A percentile compares a stretch with the other conserved stretches of the same genome.
These are phyloP conservation scores for Trissonchulus latispiculum DNA, from an alignment of 2,888 invertebrate genomes.

Conservation along the genomic window DNA sequence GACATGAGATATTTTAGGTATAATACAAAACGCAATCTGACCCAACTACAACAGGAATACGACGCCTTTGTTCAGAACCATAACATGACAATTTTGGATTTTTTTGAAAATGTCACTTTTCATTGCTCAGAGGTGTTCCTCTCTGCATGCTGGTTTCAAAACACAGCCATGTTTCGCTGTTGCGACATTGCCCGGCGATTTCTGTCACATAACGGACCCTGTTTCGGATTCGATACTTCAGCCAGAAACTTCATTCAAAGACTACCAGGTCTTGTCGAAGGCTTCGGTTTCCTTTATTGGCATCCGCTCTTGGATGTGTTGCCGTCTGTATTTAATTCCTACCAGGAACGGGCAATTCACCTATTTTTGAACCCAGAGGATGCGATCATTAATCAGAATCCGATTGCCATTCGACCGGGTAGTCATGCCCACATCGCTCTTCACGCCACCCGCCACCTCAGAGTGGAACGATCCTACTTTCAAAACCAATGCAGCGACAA, in stretches of 20 bases:
- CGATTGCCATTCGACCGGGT: not conserved
- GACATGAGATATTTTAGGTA: constrained; percentile 3
- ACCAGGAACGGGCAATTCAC: constrained; percentile 12
- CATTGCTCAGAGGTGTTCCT: constrained; percentile 2
- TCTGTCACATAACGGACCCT: constrained; percentile 12
- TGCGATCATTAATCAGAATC: constrained; percentile 11
- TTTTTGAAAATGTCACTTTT: constrained; percentile 3
- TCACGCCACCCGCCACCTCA: not conserved
- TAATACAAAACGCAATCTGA: not conserved
- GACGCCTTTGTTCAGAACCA: not conserved
- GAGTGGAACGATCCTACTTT: not conserved
- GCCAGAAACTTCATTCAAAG: not conserved
- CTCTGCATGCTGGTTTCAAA: constrained; percentile 12
- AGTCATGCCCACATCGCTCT: constrained; percentile 10
- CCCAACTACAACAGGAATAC: not conserved
- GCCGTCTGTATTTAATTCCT: constrained; percentile 8
- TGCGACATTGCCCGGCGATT: not conserved
- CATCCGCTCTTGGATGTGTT: constrained; percentile 6
- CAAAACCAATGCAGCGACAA: not conserved
- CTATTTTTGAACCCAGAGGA: constrained; percentile 4
- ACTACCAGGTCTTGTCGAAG: constrained; percentile 14
- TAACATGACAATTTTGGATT: not conserved
- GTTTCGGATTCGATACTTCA: not conserved
- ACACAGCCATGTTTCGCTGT: constrained; percentile 1
- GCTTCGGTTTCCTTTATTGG: constrained; percentile 7